These are phyloP conservation scores for Drosophila melanosoma DNA, from an alignment of 2,888 invertebrate genomes.

Conservation along the genomic window DNA sequence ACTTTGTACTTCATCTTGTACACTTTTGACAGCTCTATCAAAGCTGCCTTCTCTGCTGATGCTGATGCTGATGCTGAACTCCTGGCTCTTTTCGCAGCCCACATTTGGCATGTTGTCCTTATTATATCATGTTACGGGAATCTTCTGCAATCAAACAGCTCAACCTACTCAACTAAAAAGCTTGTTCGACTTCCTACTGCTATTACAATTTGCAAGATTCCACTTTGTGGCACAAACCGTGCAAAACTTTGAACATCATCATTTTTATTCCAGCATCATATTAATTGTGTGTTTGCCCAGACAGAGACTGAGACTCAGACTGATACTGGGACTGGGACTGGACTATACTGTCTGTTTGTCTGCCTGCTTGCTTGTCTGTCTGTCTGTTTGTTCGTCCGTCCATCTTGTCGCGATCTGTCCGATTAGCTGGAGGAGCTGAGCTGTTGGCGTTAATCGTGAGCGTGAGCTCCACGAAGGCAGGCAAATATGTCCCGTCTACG, in stretches of 20 bases:
- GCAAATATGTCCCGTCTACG: constrained; percentile 43
- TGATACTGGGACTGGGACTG: neutral
- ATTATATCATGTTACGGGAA: constrained; percentile 21
- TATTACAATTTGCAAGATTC: constrained; percentile 14
- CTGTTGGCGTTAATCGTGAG: constrained; percentile 51
- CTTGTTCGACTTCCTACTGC: constrained; percentile 50
- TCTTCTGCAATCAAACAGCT: constrained; percentile 15
- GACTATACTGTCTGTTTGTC: constrained; percentile 3
- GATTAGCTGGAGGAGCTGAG: constrained; percentile 53
- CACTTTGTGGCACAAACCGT: constrained; percentile 12
- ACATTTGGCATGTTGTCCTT: constrained; percentile 26
- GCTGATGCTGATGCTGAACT: neutral
- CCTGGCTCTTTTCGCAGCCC: constrained; percentile 5
- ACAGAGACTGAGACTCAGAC: constrained; percentile 6
- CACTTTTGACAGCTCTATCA: constrained; percentile 11
- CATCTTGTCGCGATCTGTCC: constrained; percentile 55
- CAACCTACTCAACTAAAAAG: constrained; percentile 31
- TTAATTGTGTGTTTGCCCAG: constrained; percentile 32
- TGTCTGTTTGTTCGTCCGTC: constrained; percentile 5
- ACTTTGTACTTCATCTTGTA: neutral
- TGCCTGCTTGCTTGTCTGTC: neutral
- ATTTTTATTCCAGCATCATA: constrained; percentile 40
- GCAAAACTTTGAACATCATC: constrained; percentile 34
- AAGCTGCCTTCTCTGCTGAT: neutral
- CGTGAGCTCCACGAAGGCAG: constrained; percentile 33